Evolutionary conservation across 2,888 invertebrate species (phyloP).

Genomic region (Punctoribates punctum): DNA sequence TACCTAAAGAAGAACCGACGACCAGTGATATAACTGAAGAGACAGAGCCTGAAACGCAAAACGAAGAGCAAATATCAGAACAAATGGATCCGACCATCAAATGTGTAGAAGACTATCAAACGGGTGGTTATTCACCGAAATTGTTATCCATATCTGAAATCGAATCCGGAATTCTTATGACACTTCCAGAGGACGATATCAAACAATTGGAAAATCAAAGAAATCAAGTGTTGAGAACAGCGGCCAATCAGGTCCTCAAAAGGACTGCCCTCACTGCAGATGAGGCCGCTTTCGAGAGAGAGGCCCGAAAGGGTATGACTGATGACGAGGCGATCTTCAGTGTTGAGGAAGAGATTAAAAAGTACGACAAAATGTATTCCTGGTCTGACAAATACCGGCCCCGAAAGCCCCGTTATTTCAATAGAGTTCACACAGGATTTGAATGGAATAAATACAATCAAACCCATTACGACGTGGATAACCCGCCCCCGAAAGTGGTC

Average conservation of each 20-base stretch:
- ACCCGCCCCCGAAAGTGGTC: slow-evolving; percentile 99
- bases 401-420: slow-evolving; percentile 95
- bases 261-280: slow-evolving; percentile 58
- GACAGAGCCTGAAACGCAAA: slow-evolving; percentile 50
- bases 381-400: slow-evolving; percentile 99
- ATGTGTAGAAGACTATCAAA: slow-evolving; percentile 66
- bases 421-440: slow-evolving; percentile 86
- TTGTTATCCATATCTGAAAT: slow-evolving; percentile 64
- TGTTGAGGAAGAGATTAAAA: slow-evolving; percentile 64
- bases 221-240: slow-evolving; percentile 59
- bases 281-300: slow-evolving; percentile 67
- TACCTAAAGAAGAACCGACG: slow-evolving; percentile 45
- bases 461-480: slow-evolving; percentile 99
- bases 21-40: slow-evolving; percentile 26
- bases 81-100: slow-evolving; percentile 58
- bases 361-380: slow-evolving; percentile 69
- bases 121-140: slow-evolving; percentile 80
- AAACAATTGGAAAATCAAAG: slow-evolving; percentile 70
- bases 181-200: slow-evolving; percentile 70
- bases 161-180: slow-evolving; percentile 71
- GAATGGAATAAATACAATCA: slow-evolving; percentile 99
- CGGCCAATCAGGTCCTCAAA: background rate
- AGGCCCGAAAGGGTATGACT: slow-evolving; percentile 78
- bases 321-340: slow-evolving; percentile 86
- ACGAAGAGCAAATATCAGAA: background rate